Base-by-base conservation (phyloP, 2,888 invertebrate genomes). In the Oligia strigilis region DNA sequence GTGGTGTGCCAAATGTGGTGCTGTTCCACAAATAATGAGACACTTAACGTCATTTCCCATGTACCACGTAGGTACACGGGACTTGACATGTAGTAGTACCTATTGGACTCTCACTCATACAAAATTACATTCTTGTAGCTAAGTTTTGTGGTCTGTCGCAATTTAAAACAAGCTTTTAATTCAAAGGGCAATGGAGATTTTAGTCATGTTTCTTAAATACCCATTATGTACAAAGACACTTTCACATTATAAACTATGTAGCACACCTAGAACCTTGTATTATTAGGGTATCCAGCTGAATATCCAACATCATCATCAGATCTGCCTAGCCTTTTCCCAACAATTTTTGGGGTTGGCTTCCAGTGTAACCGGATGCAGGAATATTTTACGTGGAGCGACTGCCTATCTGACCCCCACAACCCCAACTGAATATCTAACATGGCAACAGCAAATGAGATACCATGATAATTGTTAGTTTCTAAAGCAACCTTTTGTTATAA, bases 141-240 rank as follows among this genome's bases (percentile, higher is more conserved):
- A 40, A 23, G 17, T 69, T 17, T 11, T 78, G 23, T 36, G 17
- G 14, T 62, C 46, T 49, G 9, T 49, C n/a, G 49, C 19, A n/a
- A 52, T 29, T 19, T 8, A 52, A n/a, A 64, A 4, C 4, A 65
- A 36, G n/a, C 29, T 29, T 29, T 29, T 29, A 29, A 29, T 29
- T 29, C 29, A 29, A 29, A 29, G 29, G 29, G 29, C 29, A 29
- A 29, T 29, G 29, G 29, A 78, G 29, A 87, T 80, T 80, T 67
- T 72, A 77, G 77, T 65, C 80, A 78, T 77, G 83, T 72, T 67
- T 55, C 8, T 43, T 66, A 74, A 60, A 46, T 3, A 23, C 14
- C 66, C 40, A 70, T 75, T 85, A 82, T 46, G 49, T 75, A 78
- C 79, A 72, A 76, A 74, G 64, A 75, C 66, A 67, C 76, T 85